phyloP scores from a whole-genome alignment of 2,888 invertebrate genomes.

The Choristoneura rosaceana region DNA sequence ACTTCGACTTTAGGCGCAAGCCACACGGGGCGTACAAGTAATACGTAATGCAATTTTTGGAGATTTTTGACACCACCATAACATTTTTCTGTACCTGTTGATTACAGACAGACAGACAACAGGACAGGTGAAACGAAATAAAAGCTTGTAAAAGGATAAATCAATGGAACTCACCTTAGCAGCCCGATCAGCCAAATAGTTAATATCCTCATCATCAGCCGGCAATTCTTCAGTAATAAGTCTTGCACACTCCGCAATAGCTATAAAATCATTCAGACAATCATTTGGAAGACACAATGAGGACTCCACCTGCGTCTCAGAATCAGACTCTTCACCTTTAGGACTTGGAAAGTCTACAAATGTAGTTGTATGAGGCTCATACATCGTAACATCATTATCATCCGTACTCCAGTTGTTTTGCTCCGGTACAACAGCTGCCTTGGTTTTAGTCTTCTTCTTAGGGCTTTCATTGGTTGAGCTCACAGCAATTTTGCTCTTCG shows the following conservation, averaged over 20 bases:
- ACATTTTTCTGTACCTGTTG: too few relatives aligned
- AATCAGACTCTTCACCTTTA: constrained; percentile 78
- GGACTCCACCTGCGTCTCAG: constrained; percentile 73
- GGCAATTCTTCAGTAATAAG: constrained; percentile 65
- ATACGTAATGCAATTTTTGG: too few relatives aligned
- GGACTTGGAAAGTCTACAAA: constrained; percentile 68
- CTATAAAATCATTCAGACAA: constrained; percentile 78
- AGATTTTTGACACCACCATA: too few relatives aligned
- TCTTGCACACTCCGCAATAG: constrained; percentile 71
- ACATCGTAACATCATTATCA: constrained; percentile 81
- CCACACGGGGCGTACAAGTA: too few relatives aligned
- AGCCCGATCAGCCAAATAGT: constrained; percentile 75
- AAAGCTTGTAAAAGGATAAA: too few relatives aligned
- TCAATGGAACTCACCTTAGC: constrained; percentile 53
- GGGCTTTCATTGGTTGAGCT: constrained; percentile 75
- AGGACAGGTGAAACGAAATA: too few relatives aligned
- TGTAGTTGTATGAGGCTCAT: constrained; percentile 79
- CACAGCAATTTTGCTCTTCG: constrained; percentile 63
- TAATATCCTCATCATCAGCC: constrained; percentile 73
- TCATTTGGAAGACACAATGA: constrained; percentile 77
- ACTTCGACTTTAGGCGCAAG: too few relatives aligned
- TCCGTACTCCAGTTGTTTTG: constrained; percentile 63
- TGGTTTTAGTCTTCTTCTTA: constrained; percentile 71
- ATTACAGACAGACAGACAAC: too few relatives aligned
- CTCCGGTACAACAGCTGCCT: constrained; percentile 62